phyloP scores from a whole-genome alignment of 2,113 vertebrate species.

The Ifrita kowaldi region DNA sequence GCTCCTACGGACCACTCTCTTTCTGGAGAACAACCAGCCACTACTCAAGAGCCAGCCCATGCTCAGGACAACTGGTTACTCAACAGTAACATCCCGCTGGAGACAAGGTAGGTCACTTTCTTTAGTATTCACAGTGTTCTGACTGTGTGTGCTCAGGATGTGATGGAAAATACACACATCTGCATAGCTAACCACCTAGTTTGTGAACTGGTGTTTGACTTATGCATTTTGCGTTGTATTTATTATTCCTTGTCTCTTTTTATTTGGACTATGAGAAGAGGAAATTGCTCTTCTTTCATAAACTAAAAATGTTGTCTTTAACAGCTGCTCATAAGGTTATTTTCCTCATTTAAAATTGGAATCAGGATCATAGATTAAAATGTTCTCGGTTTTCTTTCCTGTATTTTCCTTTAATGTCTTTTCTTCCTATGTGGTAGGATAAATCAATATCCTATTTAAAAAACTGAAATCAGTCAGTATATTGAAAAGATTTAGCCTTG shows the following conservation, averaged over 20 bases:
- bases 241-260: constrained; percentile 1
- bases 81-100: constrained; percentile 98
- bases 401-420: neutral
- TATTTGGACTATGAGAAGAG: neutral
- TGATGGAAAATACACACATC: neutral
- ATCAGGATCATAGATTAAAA: constrained; percentile 9
- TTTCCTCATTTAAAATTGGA: constrained; percentile 11
- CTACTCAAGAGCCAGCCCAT: constrained; percentile 82
- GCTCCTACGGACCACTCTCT: constrained; percentile 91
- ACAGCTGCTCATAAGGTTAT: neutral
- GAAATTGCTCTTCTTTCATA: constrained; percentile 25
- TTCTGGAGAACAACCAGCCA: constrained; percentile 83
- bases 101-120: constrained; percentile 84
- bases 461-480: constrained; percentile 25
- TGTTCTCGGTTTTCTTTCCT: neutral
- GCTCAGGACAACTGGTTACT: constrained; percentile 97
- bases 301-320: neutral
- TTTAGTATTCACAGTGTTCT: neutral
- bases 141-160: neutral
- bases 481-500: neutral
- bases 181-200: neutral
- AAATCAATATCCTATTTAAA: constrained; percentile 38
- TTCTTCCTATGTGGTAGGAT: constrained; percentile 2
- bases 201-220: neutral
- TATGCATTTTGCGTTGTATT: neutral